A percentile compares a stretch with the other conserved stretches of the same genome.
phyloP scores from a whole-genome alignment of 1,140 invertebrate genomes.

The Drosophila kurseongensis region DNA sequence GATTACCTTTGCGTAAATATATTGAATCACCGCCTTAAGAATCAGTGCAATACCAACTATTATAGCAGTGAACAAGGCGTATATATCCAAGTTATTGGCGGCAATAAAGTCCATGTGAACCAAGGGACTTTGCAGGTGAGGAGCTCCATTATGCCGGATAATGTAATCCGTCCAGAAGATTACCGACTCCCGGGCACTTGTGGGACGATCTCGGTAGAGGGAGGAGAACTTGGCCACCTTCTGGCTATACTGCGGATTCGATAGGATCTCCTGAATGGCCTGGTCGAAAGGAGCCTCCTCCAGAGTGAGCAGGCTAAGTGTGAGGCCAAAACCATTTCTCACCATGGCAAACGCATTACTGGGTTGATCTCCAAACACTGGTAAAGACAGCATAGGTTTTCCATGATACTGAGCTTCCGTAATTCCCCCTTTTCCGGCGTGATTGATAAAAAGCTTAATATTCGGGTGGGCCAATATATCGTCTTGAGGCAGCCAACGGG shows the following conservation, averaged over 20 bases:
- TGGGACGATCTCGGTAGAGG: background rate
- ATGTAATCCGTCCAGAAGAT: background rate
- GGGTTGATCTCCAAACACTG: conserved; percentile 1
- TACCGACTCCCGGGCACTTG: background rate
- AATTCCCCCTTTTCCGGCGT: conserved; percentile 4
- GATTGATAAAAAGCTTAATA: background rate
- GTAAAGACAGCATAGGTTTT: conserved; percentile 1
- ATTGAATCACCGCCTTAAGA: background rate
- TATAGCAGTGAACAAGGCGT: background rate
- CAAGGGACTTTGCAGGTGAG: background rate
- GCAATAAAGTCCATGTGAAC: background rate
- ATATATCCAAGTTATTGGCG: background rate
- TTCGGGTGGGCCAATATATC: background rate
- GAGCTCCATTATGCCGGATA: background rate
- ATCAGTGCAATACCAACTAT: background rate
- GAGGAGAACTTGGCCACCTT: conserved; percentile 1
- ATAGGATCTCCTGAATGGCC: background rate
- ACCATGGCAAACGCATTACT: conserved; percentile 1
- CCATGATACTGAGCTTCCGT: conserved; percentile 3
- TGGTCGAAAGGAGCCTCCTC: background rate
- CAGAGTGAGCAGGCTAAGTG: background rate
- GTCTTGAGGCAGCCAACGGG: conserved; percentile 7
- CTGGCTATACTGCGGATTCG: conserved; percentile 1
- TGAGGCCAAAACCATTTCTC: background rate
- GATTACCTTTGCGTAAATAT: too few species aligned